Conservation (phyloP, 2,113 vertebrate species). For the Entomyzon cyanotis region DNA sequence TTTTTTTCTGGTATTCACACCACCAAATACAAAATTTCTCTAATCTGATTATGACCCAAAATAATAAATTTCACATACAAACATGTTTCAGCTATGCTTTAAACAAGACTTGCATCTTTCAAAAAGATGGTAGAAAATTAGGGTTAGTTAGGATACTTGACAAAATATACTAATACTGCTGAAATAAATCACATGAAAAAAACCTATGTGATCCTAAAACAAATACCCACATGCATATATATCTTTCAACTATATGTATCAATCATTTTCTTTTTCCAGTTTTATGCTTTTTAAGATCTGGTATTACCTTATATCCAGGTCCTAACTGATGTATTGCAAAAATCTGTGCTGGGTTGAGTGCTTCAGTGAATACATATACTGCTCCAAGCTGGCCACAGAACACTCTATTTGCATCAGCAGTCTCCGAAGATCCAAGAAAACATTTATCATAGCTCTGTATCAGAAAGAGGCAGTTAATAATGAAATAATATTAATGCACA, state of each 20-base stretch:
- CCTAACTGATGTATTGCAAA: slow-evolving; percentile 98
- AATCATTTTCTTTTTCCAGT: background rate
- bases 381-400: slow-evolving; percentile 97
- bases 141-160: background rate
- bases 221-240: background rate
- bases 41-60: background rate
- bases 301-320: slow-evolving; percentile 92
- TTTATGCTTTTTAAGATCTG: background rate
- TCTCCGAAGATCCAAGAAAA: slow-evolving; percentile 97
- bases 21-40: background rate
- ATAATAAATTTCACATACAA: background rate
- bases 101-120: background rate
- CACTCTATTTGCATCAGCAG: slow-evolving; percentile 93
- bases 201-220: background rate
- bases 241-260: background rate
- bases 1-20: background rate
- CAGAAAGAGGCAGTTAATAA: slow-evolving; percentile 18
- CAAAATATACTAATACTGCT: background rate
- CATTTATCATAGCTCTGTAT: slow-evolving; percentile 98
- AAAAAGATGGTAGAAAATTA: background rate
- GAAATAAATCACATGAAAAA: background rate
- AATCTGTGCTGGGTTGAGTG: slow-evolving; percentile 96
- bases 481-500: background rate
- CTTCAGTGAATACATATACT: slow-evolving; percentile 94
- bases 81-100: background rate